phyloP scores from a whole-genome alignment of 2,888 invertebrate genomes.

The Tolmerus cingulatus region DNA sequence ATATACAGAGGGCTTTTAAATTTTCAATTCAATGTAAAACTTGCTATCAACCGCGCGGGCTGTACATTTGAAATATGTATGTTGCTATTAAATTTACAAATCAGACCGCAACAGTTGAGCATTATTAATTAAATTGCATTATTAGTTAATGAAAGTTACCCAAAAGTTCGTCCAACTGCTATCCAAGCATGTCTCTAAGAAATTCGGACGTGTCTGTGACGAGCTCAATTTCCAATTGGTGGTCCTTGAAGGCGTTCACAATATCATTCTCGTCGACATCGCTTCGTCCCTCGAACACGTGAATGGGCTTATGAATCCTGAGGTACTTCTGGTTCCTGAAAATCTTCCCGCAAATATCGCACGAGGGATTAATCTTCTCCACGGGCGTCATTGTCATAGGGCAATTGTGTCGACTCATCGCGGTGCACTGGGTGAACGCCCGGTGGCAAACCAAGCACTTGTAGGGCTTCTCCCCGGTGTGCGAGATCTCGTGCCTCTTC shows the following conservation, averaged over 20 bases:
- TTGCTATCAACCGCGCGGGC: too few relatives aligned
- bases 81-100: too few relatives aligned
- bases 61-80: too few relatives aligned
- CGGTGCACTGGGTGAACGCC: neutral
- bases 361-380: neutral
- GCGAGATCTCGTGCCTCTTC: neutral
- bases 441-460: neutral
- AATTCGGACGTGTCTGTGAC: neutral
- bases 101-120: too few relatives aligned
- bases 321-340: neutral
- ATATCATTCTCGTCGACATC: neutral
- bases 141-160: neutral
- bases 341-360: slow-evolving; percentile 13
- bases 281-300: slow-evolving; percentile 18
- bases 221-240: neutral
- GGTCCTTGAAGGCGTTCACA: neutral
- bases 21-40: too few relatives aligned
- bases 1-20: too few relatives aligned
- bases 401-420: slow-evolving; percentile 2
- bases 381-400: neutral
- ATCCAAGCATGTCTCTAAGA: neutral
- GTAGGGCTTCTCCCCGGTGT: slow-evolving; percentile 25
- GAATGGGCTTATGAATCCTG: neutral
- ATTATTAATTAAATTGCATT: too few relatives aligned
- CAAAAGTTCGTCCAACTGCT: neutral